These are phyloP conservation scores for Rhea pennata DNA, from an alignment of 2,113 vertebrate genomes.

Conservation along the genomic window DNA sequence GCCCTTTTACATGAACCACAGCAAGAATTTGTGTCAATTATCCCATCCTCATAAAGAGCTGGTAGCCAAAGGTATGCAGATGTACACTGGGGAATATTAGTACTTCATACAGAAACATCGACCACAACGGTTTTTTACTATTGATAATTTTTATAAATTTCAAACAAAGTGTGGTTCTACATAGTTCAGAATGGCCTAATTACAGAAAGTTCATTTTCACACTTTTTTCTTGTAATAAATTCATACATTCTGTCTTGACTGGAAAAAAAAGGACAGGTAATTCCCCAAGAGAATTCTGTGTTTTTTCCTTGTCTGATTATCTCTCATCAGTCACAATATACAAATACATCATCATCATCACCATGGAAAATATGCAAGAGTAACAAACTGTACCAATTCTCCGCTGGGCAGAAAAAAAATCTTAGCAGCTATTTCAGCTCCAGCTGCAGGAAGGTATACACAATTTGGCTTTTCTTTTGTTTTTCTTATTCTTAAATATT, in stretches of 20 bases:
- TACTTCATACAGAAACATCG: constrained; percentile 17
- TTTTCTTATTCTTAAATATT: constrained; percentile 22
- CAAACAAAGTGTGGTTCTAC: constrained; percentile 70
- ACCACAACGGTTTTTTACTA: constrained; percentile 27
- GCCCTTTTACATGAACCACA: not conserved
- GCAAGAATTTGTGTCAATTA: not conserved
- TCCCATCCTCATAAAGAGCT: not conserved
- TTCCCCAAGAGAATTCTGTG: constrained; percentile 1
- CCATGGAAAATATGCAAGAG: constrained; percentile 65
- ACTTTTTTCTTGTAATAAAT: constrained; percentile 59
- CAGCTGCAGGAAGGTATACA: constrained; percentile 44
- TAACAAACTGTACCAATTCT: constrained; percentile 64
- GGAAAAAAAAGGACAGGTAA: constrained; percentile 51
- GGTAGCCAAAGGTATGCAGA: not conserved
- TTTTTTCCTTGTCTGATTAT: constrained; percentile 60
- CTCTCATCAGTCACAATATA: constrained; percentile 67
- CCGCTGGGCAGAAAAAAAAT: constrained; percentile 19
- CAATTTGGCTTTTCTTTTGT: constrained; percentile 20
- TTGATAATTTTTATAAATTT: constrained; percentile 74
- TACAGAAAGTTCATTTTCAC: constrained; percentile 69
- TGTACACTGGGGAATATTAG: not conserved
- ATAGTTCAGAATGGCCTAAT: constrained; percentile 58
- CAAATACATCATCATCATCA: constrained; percentile 69
- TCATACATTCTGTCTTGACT: constrained; percentile 71
- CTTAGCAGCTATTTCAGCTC: constrained; percentile 41